phyloP scores from a whole-genome alignment of 2,888 invertebrate species.

The Drosophila suboccidentalis region DNA sequence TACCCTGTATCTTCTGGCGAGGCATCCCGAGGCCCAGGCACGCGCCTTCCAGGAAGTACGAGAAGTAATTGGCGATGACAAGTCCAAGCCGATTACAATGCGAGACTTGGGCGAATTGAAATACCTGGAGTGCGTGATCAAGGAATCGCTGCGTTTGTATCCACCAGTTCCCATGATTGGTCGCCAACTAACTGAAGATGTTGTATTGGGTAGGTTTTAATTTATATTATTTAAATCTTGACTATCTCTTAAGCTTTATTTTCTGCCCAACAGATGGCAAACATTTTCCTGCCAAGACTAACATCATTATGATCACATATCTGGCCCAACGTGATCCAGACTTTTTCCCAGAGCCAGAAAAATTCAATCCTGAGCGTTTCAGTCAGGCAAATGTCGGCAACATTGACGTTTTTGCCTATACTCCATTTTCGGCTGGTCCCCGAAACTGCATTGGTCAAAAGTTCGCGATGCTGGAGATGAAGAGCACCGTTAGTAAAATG shows the following conservation, averaged over 20 bases:
- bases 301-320: constrained; percentile 73
- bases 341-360: constrained; percentile 79
- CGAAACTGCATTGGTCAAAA: constrained; percentile 85
- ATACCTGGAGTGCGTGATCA: constrained; percentile 89
- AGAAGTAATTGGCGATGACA: constrained; percentile 77
- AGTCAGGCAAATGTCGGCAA: constrained; percentile 67
- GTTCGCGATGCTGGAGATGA: constrained; percentile 84
- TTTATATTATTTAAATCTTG: no score
- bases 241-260: background rate
- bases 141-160: constrained; percentile 88
- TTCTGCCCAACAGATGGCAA: constrained; percentile 72
- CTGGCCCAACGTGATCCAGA: constrained; percentile 77
- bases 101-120: constrained; percentile 80
- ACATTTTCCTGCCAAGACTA: constrained; percentile 72
- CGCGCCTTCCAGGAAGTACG: constrained; percentile 79
- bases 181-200: constrained; percentile 86
- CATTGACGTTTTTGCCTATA: constrained; percentile 83
- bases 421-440: constrained; percentile 84
- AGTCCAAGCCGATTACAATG: constrained; percentile 57
- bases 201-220: no score
- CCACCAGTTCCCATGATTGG: constrained; percentile 89
- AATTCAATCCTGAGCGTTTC: constrained; percentile 83
- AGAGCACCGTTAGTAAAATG: constrained; percentile 80
- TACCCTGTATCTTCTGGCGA: constrained; percentile 77
- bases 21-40: constrained; percentile 79